phyloP scores from a whole-genome alignment of 2,888 invertebrate species.

The Hedychridium roseum region DNA sequence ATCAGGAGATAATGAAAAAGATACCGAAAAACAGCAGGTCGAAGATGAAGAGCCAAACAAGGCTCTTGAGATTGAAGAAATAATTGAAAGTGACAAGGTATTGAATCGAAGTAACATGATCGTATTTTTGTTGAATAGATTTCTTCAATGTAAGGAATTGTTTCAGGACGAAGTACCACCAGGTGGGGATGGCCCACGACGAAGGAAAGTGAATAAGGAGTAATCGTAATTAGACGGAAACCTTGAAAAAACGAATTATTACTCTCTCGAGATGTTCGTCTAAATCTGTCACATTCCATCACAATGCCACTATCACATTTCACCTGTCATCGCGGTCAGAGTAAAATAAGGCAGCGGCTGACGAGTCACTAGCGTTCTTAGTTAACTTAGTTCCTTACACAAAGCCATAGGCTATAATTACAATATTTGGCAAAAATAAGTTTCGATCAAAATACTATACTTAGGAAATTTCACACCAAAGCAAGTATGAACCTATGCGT shows the following conservation, averaged over 20 bases:
- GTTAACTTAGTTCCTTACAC: too few relatives aligned
- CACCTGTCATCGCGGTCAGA: conserved; percentile 41
- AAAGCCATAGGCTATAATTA: too few relatives aligned
- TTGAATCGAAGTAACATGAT: conserved; percentile 11
- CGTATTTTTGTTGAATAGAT: background rate
- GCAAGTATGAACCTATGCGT: too few relatives aligned
- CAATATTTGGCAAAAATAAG: too few relatives aligned
- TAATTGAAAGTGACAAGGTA: conserved; percentile 52
- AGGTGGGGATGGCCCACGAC: conserved; percentile 56
- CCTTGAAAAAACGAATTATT: conserved; percentile 30
- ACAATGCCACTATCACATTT: too few relatives aligned
- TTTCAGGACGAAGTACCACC: conserved; percentile 41
- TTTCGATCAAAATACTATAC: too few relatives aligned
- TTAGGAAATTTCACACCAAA: too few relatives aligned
- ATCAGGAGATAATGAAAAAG: conserved; percentile 46
- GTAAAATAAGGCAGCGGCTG: too few relatives aligned
- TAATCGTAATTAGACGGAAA: conserved; percentile 36
- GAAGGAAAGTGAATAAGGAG: conserved; percentile 62
- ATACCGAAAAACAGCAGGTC: conserved; percentile 49
- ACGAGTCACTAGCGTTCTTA: conserved; percentile 35
- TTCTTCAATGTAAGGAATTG: background rate
- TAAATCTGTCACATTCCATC: conserved; percentile 53
- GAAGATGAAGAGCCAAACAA: conserved; percentile 43
- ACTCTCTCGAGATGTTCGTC: conserved; percentile 39
- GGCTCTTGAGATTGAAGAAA: conserved; percentile 44